Evolutionary conservation across 2,888 invertebrate genomes (phyloP), one percentile per base, ranked within the genome.

Genomic region (Tinea pellionella): DNA sequence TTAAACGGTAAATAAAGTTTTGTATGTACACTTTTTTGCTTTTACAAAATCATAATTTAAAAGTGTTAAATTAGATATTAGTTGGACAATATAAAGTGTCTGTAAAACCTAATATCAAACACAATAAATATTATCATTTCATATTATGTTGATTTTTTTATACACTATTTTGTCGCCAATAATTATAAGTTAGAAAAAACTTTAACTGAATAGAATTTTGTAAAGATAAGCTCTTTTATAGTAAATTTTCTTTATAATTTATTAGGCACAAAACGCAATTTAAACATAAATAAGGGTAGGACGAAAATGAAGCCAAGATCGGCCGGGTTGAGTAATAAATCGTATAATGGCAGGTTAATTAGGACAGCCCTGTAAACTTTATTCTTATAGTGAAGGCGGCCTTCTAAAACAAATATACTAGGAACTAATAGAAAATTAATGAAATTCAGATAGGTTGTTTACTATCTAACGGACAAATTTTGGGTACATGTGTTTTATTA

Each of bases 261-360:
- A n/a, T n/a, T 24, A 53, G 24, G 24, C 47, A 47, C 13, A n/a
- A 53, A 24, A 24, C 32, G 32, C n/a, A 57, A 57, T 57, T 57
- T 57, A 13, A 57, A 32, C 57, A 57, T 57, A 57, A 57, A 57
- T 57, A 57, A 30, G n/a, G 15, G 30, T 30, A 32, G 32, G 57
- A 60, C 56, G 56, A 55, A 56, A 60, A 60, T 60, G 42, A 60
- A 19, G 42, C 42, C n/a, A 32, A 12, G 70, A 74, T 70, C 69
- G 69, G 71, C 73, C 69, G 70, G 71, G 70, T 68, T 73, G 71
- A 63, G 74, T 73, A 74, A 80, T 81, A 83, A 81, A 81, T 80
- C 75, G 74, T 73, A 72, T 71, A 73, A 81, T 78, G 76, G 77
- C 78, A 80, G 80, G 80, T 81, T 81, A 81, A 83, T 83, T 80